These are phyloP conservation scores for Mellilla xanthometata DNA, from an alignment of 2,888 invertebrate species.

Conservation along the genomic window DNA sequence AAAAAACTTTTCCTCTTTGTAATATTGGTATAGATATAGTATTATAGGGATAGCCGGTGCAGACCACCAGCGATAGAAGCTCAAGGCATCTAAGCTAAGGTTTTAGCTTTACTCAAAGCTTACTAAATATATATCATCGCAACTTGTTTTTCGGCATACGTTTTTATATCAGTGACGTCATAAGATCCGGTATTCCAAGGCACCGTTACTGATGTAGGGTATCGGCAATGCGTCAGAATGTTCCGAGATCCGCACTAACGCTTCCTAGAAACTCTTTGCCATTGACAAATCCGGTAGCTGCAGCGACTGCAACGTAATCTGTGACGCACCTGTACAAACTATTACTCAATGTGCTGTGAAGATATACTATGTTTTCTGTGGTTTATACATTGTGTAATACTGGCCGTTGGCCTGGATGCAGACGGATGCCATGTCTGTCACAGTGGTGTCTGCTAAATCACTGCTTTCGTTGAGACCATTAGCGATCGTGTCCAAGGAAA, in stretches of 20 bases:
- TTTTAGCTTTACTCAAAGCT: too few relatives aligned
- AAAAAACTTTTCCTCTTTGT: too few relatives aligned
- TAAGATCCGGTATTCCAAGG: constrained; percentile 24
- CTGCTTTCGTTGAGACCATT: constrained; percentile 1
- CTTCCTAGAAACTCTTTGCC: constrained; percentile 34
- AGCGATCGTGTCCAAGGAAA: not conserved
- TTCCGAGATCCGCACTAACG: constrained; percentile 36
- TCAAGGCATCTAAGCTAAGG: too few relatives aligned
- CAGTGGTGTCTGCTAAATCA: not conserved
- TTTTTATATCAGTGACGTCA: too few relatives aligned
- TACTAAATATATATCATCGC: too few relatives aligned
- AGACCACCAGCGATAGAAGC: too few relatives aligned
- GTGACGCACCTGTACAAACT: not conserved
- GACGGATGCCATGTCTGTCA: constrained; percentile 13
- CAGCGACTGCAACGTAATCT: constrained; percentile 10
- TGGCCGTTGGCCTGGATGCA: constrained; percentile 4
- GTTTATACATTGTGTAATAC: constrained; percentile 11
- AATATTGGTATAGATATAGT: too few relatives aligned
- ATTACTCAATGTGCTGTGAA: not conserved
- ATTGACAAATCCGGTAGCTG: constrained; percentile 14
- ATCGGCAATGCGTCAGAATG: constrained; percentile 38
- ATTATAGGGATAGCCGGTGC: too few relatives aligned
- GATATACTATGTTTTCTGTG: too few relatives aligned
- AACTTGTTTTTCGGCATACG: too few relatives aligned
- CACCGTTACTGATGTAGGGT: constrained; percentile 26